Conservation (phyloP, 2,888 invertebrate genomes). For the Drosophila meridionalis region DNA sequence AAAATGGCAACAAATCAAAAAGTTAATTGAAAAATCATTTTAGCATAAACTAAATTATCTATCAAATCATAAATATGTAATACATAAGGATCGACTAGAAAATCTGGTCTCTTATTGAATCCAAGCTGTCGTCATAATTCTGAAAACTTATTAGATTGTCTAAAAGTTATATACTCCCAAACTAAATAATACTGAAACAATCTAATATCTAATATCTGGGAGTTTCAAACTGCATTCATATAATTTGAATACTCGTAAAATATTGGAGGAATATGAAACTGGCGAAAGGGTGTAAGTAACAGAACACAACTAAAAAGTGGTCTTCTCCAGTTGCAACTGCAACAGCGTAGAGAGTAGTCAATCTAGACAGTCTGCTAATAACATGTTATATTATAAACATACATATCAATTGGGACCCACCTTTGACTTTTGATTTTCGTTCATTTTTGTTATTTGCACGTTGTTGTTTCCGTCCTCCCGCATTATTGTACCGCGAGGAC, state of each 20-base stretch:
- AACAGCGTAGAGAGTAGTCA: background rate
- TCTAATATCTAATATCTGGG: background rate
- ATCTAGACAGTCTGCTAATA: background rate
- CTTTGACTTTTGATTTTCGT: constrained; percentile 83
- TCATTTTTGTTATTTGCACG: constrained; percentile 57
- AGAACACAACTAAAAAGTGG: background rate
- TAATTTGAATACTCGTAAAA: no score
- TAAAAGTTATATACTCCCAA: no score
- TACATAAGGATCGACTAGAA: background rate
- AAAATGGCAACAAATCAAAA: constrained; percentile 31
- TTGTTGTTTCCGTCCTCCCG: constrained; percentile 53
- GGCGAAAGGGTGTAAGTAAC: background rate
- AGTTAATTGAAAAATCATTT: background rate
- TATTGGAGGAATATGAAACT: background rate
- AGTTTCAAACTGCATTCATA: no score
- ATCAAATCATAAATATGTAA: background rate
- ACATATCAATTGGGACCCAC: constrained; percentile 74
- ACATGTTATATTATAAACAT: background rate
- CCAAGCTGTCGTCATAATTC: background rate
- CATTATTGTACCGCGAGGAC: constrained; percentile 64
- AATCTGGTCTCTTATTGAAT: background rate
- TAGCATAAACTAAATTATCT: background rate
- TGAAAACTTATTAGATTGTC: no score
- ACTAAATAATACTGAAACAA: no score
- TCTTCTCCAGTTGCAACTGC: background rate